These are phyloP conservation scores for Sinosuthora webbiana DNA, from an alignment of 2,113 vertebrate genomes.

Conservation along the genomic window DNA sequence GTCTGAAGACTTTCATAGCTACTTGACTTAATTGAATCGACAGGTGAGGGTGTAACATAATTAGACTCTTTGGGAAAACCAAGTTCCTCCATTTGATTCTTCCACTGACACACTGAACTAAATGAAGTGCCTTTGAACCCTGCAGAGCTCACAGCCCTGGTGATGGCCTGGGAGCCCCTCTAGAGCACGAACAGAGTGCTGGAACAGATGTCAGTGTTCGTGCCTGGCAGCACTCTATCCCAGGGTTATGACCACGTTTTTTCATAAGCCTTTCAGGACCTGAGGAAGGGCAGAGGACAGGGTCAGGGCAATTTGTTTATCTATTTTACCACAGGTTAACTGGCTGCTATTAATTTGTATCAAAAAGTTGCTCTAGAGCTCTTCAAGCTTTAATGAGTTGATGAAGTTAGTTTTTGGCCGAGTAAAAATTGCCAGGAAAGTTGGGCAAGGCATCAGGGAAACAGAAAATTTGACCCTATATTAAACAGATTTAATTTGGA, in stretches of 20 bases:
- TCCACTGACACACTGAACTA: background rate
- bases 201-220: background rate
- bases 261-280: accelerated
- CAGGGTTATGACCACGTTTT: background rate
- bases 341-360: background rate
- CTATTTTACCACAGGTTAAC: background rate
- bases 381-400: background rate
- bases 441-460: background rate
- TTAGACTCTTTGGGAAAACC: background rate
- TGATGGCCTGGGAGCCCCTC: background rate
- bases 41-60: background rate
- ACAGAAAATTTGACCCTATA: background rate
- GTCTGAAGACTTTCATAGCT: background rate
- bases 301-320: background rate
- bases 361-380: background rate
- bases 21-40: background rate
- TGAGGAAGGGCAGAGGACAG: background rate
- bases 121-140: background rate
- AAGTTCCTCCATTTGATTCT: background rate
- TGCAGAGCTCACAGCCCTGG: background rate
- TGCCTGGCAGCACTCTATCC: background rate
- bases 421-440: background rate
- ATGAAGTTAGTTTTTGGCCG: background rate
- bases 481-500: background rate
- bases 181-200: background rate